These are phyloP conservation scores for Sipha maydis DNA, from an alignment of 2,888 invertebrate genomes.

Conservation along the genomic window DNA sequence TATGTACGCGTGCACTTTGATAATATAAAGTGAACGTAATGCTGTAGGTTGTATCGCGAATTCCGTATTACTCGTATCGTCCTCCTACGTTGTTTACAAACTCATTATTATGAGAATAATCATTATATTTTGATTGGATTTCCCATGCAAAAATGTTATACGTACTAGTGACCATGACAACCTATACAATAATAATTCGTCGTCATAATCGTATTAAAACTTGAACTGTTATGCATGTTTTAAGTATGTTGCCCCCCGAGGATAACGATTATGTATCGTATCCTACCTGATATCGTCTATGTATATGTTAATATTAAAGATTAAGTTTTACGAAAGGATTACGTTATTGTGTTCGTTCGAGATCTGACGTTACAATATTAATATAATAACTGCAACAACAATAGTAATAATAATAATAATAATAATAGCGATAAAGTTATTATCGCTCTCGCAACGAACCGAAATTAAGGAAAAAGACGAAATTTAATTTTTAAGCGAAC, in stretches of 20 bases:
- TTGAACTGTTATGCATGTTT: background rate
- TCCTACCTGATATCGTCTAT: background rate
- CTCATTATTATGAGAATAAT: background rate
- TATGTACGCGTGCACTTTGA: background rate
- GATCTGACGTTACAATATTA: too few relatives aligned
- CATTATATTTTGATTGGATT: conserved; percentile 2
- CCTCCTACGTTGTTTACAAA: background rate
- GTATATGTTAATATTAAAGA: too few relatives aligned
- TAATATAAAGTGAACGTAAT: background rate
- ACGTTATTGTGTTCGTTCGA: too few relatives aligned
- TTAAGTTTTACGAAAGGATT: too few relatives aligned
- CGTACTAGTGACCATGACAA: background rate
- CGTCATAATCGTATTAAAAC: background rate
- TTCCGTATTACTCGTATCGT: background rate
- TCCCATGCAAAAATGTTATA: background rate
- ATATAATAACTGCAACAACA: too few relatives aligned
- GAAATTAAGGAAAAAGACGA: background rate
- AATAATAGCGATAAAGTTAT: too few relatives aligned
- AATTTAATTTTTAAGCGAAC: conserved; percentile 7
- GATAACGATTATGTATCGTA: background rate
- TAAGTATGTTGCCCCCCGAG: background rate
- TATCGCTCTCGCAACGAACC: too few relatives aligned
- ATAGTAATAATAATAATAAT: too few relatives aligned
- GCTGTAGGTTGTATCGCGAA: background rate
- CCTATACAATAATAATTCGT: background rate